Conservation (phyloP, 2,888 invertebrate species). For the Cistogaster globosa region DNA sequence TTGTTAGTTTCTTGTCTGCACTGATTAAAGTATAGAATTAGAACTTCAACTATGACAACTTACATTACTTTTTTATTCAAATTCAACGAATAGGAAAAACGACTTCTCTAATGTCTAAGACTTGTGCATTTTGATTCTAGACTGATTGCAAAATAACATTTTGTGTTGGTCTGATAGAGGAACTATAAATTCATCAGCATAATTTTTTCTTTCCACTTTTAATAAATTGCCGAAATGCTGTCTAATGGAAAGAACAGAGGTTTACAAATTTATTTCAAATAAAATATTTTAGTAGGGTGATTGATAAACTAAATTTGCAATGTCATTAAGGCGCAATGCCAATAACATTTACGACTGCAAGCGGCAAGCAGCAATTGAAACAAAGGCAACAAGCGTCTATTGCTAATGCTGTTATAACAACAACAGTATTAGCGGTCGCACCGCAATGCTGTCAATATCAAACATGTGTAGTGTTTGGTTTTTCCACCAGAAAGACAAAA, state of each 20-base stretch:
- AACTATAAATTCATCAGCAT: too few species aligned
- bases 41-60: too few species aligned
- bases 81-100: too few species aligned
- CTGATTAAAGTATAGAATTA: too few species aligned
- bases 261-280: neutral
- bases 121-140: too few species aligned
- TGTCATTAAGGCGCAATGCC: slow-evolving; percentile 63
- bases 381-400: slow-evolving; percentile 23
- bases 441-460: slow-evolving; percentile 43
- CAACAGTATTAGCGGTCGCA: slow-evolving; percentile 35
- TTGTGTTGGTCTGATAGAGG: too few species aligned
- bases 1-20: too few species aligned
- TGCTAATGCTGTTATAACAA: slow-evolving; percentile 5
- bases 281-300: slow-evolving; percentile 26
- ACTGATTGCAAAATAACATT: too few species aligned
- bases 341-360: slow-evolving; percentile 57
- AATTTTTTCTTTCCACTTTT: too few species aligned
- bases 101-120: too few species aligned
- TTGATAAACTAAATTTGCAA: slow-evolving; percentile 39
- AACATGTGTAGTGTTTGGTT: slow-evolving; percentile 63
- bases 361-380: slow-evolving; percentile 36
- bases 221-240: neutral
- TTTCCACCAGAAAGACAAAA: slow-evolving; percentile 53
- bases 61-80: too few species aligned
- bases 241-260: neutral